A percentile compares a stretch with the other conserved stretches of the same genome.
Conservation (phyloP, 2,888 invertebrate genomes). For the Tribolium freemani region DNA sequence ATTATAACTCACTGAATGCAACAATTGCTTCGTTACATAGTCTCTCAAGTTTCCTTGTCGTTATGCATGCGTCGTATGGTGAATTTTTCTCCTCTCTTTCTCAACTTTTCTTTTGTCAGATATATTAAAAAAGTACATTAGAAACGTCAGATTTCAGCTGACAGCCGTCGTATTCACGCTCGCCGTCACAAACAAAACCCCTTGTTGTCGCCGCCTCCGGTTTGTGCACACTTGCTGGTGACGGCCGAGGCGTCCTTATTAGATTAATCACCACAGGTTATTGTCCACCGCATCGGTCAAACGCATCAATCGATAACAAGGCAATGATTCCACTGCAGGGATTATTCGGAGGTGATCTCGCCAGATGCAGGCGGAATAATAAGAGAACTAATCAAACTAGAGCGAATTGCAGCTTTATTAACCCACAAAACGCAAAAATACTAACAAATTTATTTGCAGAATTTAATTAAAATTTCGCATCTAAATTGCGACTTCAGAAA, state of each 20-base stretch:
- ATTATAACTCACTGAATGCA: background rate
- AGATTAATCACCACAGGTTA: conserved; percentile 40
- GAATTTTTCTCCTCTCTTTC: background rate
- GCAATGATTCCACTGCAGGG: background rate
- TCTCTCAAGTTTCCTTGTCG: no score
- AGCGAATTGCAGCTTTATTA: no score
- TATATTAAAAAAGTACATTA: background rate
- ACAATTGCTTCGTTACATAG: background rate
- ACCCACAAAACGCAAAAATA: no score
- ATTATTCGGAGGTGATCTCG: no score
- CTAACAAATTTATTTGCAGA: background rate
- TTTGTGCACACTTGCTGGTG: conserved; percentile 25
- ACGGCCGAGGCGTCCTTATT: conserved; percentile 29
- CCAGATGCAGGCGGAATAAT: no score
- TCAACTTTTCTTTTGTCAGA: background rate
- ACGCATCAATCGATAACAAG: conserved; percentile 28
- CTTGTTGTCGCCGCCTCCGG: conserved; percentile 24
- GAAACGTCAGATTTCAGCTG: background rate
- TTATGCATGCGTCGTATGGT: background rate
- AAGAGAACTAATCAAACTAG: no score
- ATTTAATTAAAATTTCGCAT: conserved; percentile 12
- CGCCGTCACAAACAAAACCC: conserved; percentile 29
- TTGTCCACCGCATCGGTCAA: conserved; percentile 26
- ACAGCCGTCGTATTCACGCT: conserved; percentile 18
- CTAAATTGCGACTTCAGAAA: background rate